Conservation (phyloP, 1,140 invertebrate species). For the Trichonephila clavata region DNA sequence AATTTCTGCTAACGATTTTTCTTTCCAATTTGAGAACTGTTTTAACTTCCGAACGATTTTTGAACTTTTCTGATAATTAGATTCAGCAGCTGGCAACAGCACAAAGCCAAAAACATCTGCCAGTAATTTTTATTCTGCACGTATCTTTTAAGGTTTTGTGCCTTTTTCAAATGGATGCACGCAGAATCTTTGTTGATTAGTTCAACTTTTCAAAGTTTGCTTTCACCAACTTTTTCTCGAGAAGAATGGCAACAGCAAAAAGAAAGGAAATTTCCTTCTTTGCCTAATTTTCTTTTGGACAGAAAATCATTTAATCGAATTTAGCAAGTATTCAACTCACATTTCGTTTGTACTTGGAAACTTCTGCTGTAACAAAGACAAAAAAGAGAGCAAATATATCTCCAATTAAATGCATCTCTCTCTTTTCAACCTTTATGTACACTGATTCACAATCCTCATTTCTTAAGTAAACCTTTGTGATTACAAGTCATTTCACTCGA, state of each 20-base stretch:
- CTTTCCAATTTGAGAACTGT: too few relatives aligned
- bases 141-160: too few relatives aligned
- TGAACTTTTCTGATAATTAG: too few relatives aligned
- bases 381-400: not conserved
- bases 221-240: not conserved
- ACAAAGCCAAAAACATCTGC: too few relatives aligned
- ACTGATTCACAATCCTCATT: not conserved
- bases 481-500: conserved; percentile 9
- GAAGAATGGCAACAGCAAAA: not conserved
- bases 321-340: not conserved
- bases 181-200: not conserved
- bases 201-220: not conserved
- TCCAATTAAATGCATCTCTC: conserved; percentile 16
- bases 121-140: too few relatives aligned
- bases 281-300: not conserved
- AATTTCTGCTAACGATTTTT: too few relatives aligned
- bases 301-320: not conserved
- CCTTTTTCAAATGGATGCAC: too few relatives aligned
- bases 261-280: not conserved
- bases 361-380: not conserved
- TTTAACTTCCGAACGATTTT: too few relatives aligned
- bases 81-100: too few relatives aligned
- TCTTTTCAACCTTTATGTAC: not conserved
- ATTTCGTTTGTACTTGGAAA: not conserved
- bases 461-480: conserved; percentile 31